Evolutionary conservation across 2,888 invertebrate genomes (phyloP).

Genomic region (Drosophila rellima): DNA sequence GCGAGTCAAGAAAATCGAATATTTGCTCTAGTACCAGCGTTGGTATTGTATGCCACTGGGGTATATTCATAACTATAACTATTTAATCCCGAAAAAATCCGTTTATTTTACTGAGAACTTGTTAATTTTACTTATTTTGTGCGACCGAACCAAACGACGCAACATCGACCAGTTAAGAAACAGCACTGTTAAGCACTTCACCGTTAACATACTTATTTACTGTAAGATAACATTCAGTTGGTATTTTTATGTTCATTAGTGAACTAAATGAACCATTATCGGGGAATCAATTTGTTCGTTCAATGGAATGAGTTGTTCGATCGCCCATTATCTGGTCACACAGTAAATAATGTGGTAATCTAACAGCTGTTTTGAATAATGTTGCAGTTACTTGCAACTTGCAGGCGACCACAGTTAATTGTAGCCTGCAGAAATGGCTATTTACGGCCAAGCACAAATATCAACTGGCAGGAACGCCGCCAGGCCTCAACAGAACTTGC

Average conservation of each 20-base stretch:
- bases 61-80: conserved; percentile 73
- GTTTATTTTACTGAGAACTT: conserved; percentile 51
- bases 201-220: conserved; percentile 9
- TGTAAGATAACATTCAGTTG: background rate
- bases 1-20: conserved; percentile 84
- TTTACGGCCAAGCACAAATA: conserved; percentile 11
- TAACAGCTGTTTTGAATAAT: conserved; percentile 50
- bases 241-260: conserved; percentile 24
- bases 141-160: conserved; percentile 60
- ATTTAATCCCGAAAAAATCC: conserved; percentile 55
- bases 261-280: background rate
- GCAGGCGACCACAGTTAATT: conserved; percentile 29
- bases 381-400: conserved; percentile 29
- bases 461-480: conserved; percentile 41
- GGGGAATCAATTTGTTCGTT: background rate
- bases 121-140: conserved; percentile 52
- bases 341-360: conserved; percentile 38
- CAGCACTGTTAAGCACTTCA: conserved; percentile 38
- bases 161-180: conserved; percentile 62
- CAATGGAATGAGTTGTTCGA: background rate
- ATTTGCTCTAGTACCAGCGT: conserved; percentile 86
- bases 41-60: conserved; percentile 84
- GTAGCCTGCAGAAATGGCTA: conserved; percentile 17
- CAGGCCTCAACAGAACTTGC: conserved; percentile 64
- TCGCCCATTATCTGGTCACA: conserved; percentile 17